A percentile compares a stretch with the other conserved stretches of the same genome.
phyloP scores from a whole-genome alignment of 2,888 invertebrate species.

The Cotesia congregata region DNA sequence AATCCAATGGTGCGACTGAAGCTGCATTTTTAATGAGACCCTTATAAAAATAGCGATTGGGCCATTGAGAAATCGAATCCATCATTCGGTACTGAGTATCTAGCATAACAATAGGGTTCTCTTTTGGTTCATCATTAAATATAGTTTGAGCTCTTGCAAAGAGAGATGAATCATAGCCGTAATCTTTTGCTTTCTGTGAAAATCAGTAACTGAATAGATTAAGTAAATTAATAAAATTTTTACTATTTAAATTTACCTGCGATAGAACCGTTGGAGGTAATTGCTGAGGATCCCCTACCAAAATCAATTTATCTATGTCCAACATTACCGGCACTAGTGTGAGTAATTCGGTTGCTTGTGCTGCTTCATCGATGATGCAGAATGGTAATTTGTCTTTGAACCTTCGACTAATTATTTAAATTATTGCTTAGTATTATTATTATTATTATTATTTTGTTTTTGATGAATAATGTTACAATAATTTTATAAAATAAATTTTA shows the following conservation, averaged over 20 bases:
- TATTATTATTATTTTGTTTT: neutral
- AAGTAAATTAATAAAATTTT: no score
- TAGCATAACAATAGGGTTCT: conserved; percentile 73
- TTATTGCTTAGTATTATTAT: neutral
- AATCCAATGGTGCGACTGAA: conserved; percentile 58
- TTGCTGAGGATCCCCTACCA: conserved; percentile 90
- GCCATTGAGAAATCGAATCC: conserved; percentile 83
- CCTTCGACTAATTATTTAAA: conserved; percentile 14
- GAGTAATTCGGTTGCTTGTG: conserved; percentile 88
- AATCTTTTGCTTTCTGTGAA: conserved; percentile 78
- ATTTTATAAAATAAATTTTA: conserved; percentile 29
- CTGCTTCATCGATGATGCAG: conserved; percentile 89
- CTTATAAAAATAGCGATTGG: conserved; percentile 81
- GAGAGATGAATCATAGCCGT: conserved; percentile 81
- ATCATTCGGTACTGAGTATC: conserved; percentile 89
- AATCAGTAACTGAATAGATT: no score
- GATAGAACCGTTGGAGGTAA: conserved; percentile 82
- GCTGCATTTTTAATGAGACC: conserved; percentile 69
- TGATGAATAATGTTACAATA: conserved; percentile 3
- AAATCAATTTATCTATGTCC: conserved; percentile 80
- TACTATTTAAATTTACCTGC: neutral
- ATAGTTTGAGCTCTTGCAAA: conserved; percentile 81
- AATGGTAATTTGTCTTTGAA: conserved; percentile 52
- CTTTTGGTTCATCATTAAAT: conserved; percentile 68
- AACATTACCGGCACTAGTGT: conserved; percentile 83